phyloP scores from a whole-genome alignment of 2,113 vertebrate species.

The Lagopus leucura region DNA sequence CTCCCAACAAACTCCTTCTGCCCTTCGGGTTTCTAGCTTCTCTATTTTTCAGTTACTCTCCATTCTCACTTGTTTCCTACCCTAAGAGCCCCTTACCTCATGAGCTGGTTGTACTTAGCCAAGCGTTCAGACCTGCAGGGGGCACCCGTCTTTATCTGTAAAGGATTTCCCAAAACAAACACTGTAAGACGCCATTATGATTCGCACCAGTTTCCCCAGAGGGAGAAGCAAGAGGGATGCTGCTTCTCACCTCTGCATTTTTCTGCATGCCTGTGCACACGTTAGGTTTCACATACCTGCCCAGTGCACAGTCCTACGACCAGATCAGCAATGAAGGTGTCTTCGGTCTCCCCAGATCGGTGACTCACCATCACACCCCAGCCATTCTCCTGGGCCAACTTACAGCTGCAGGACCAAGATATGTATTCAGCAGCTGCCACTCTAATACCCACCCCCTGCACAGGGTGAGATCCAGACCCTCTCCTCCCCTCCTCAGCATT shows the following conservation, averaged over 20 bases:
- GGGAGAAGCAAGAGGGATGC: background rate
- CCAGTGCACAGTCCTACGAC: slow-evolving; percentile 95
- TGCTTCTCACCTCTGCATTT: background rate
- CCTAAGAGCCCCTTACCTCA: slow-evolving; percentile 82
- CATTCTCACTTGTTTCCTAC: fast-evolving
- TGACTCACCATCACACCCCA: slow-evolving; percentile 98
- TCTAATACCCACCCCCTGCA: background rate
- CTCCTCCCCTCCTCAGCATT: background rate
- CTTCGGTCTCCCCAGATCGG: slow-evolving; percentile 93
- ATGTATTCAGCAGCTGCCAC: background rate
- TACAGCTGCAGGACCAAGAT: slow-evolving; percentile 80
- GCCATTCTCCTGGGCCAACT: slow-evolving; percentile 93
- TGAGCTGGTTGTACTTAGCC: slow-evolving; percentile 95
- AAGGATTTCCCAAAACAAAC: slow-evolving; percentile 53
- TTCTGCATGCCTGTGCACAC: background rate
- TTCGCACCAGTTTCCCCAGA: background rate
- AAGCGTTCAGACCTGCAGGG: slow-evolving; percentile 93
- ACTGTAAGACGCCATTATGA: background rate
- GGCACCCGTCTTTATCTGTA: slow-evolving; percentile 94
- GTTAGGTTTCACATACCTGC: slow-evolving; percentile 80
- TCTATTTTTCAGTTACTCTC: background rate
- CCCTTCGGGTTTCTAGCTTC: background rate
- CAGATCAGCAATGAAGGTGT: slow-evolving; percentile 94
- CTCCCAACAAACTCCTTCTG: background rate
- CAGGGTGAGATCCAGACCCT: background rate